Evolutionary conservation across 2,888 invertebrate species (phyloP).

Genomic region (Ophion ellenae): DNA sequence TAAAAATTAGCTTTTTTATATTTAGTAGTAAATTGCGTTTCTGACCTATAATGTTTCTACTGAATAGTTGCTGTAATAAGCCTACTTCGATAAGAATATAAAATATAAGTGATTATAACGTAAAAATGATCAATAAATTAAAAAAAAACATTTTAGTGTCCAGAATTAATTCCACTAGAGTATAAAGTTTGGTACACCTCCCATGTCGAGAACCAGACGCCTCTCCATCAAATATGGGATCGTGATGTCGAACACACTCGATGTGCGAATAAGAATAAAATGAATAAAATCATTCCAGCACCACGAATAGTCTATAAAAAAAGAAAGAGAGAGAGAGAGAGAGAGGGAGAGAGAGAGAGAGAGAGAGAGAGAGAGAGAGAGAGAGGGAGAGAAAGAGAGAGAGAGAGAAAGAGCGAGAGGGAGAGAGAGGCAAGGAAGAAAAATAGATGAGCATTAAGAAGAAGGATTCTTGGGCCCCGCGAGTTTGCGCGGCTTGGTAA

Average conservation of each 20-base stretch:
- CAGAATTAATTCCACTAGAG: no score
- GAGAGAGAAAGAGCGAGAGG: conserved; percentile 4
- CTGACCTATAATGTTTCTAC: no score
- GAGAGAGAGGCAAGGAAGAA: conserved; percentile 6
- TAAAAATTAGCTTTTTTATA: no score
- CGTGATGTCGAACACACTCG: conserved; percentile 12
- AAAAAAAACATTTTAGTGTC: no score
- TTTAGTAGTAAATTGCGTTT: no score
- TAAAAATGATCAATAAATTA: no score
- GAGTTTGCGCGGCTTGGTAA: conserved; percentile 45
- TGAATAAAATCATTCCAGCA: conserved; percentile 19
- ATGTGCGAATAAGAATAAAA: not conserved
- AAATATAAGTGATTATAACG: no score
- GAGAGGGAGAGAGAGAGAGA: conserved; percentile 6
- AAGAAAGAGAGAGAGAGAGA: conserved; percentile 9
- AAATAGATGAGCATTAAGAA: conserved; percentile 26
- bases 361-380: conserved; percentile 15
- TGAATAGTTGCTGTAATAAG: no score
- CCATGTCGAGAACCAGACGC: not conserved
- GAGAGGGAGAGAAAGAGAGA: not conserved
- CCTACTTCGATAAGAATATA: no score
- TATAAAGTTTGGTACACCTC: not conserved
- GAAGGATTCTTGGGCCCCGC: conserved; percentile 28
- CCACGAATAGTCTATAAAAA: not conserved
- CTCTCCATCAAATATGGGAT: conserved; percentile 17